Evolutionary conservation across 2,888 invertebrate species (phyloP), one percentile per base, ranked within the genome.

Genomic region (Nephrotoma guestfalica): DNA sequence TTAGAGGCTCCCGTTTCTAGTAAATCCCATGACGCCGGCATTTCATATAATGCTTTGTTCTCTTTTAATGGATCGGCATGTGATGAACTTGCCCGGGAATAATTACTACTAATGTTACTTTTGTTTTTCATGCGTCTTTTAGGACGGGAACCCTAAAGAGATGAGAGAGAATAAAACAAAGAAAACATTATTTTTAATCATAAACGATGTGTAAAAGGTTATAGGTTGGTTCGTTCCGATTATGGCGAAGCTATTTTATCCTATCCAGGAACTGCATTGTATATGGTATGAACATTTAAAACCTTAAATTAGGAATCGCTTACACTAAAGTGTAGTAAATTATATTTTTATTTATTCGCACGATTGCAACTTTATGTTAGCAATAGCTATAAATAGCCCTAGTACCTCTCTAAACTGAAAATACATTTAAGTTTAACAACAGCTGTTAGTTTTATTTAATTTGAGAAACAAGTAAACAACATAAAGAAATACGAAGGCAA

Each of bases 21-120:
- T 40, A 83, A 45, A 13, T 87, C 86, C 88, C 88, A 88, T 15
- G 41, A 40, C 15, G 51, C n/a, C 9, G 85, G 41, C n/a, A 86
- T 30, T 30, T 87, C 85, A 43, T 87, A 87, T 7, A 87, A 30
- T 40, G 57, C 85, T 86, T 88, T 88, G 45, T 88, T 88, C 84
- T 88, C 87, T 86, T 87, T 87, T 47, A 47, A 13, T 30, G 47
- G 86, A 4, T 18, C 47, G 30, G 3, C 86, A 41, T 85, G 85
- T 42, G 85, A 15, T 85, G 85, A 85, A 85, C 42, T 85, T 85
- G 41, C 7, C 6, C 85, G 41, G 9, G 85, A 42, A 42, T 42
- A 83, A 9, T 83, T 83, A 85, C 85, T 45, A 51, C 7, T 51
- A 85, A 85, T 41, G n/a, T 41, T 42, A 85, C 84, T 85, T 41